Base-by-base conservation (phyloP, 2,888 invertebrate species). In the Xestia sexstrigata region DNA sequence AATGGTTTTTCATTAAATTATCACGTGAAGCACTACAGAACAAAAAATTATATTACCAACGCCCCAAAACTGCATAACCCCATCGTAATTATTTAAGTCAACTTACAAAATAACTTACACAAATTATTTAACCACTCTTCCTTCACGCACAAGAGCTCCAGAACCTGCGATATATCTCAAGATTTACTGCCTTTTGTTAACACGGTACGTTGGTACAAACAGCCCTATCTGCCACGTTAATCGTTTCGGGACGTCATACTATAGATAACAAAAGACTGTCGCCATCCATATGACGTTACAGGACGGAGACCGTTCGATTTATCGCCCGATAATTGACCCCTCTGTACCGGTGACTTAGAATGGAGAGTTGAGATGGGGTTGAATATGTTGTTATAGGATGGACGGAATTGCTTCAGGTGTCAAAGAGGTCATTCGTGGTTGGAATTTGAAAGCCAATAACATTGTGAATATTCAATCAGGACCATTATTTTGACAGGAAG, bases 261-360 rank as follows among this genome's bases (percentile, higher is more conserved):
- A 47, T 55, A 78, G 88, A 80, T 88, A 87, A 86, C 87, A 86
- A 88, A 87, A 86, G 81, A 86, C 71, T 75, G 83, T 85, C 82
- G 81, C 73, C 76, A 62, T n/a, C 70, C 72, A 68, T n/a, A 62
- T 86, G 77, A 86, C 76, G 74, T 83, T 42, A 75, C 58, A 78
- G 74, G 76, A 72, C 23, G 68, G 68, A 47, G 39, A 52, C 70
- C 75, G 62, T 85, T 75, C 85, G 87, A 85, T 87, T 85, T 82
- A 86, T 86, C 85, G 85, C 23, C n/a, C 39, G 82, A 86, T 86
- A 86, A 86, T 86, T 86, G 85, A 77, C 77, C 85, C 82, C 58
- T 82, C 65, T 77, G 74, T 39, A 73, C 20, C 65, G 71, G 49
- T 60, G 74, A 35, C 63, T 74, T 74, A 70, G 70, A 68, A 77